Percentiles rank a stretch among this genome's conserved stretches.
Conservation (phyloP, 2,113 vertebrate species). For the Ariopsis seemanni region DNA sequence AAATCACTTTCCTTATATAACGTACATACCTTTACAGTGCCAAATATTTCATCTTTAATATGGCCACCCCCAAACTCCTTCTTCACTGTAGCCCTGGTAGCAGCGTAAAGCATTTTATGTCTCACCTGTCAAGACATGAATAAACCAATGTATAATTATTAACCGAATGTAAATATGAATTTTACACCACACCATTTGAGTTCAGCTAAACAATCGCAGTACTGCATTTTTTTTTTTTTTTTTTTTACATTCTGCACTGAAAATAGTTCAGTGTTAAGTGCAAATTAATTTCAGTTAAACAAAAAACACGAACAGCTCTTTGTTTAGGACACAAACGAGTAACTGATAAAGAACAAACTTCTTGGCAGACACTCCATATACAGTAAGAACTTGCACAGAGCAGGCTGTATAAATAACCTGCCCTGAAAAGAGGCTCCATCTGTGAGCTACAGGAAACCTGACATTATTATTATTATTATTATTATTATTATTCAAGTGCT, state of each 20-base stretch:
- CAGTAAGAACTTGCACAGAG: neutral
- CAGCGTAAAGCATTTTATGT: conserved; percentile 96
- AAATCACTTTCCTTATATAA: neutral
- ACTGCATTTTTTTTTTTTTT: neutral
- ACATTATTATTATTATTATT: neutral
- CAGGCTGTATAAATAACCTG: neutral
- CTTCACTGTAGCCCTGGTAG: conserved; percentile 92
- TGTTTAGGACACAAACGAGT: neutral
- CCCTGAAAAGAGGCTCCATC: neutral
- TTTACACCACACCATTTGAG: neutral
- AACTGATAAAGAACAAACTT: conserved; percentile 17
- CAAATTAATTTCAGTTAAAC: neutral
- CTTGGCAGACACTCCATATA: neutral
- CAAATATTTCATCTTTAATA: conserved; percentile 96
- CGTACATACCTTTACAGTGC: conserved; percentile 81
- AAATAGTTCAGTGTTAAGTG: neutral
- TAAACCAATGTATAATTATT: neutral
- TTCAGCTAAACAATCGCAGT: neutral
- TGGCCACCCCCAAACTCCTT: conserved; percentile 96
- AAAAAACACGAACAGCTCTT: neutral
- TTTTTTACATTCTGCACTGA: neutral
- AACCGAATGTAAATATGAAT: neutral
- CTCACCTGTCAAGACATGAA: conserved; percentile 77
- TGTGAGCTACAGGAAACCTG: neutral
- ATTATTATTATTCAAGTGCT: neutral